Conservation (phyloP, 2,888 invertebrate species). For the Meteorus cinctellus region DNA sequence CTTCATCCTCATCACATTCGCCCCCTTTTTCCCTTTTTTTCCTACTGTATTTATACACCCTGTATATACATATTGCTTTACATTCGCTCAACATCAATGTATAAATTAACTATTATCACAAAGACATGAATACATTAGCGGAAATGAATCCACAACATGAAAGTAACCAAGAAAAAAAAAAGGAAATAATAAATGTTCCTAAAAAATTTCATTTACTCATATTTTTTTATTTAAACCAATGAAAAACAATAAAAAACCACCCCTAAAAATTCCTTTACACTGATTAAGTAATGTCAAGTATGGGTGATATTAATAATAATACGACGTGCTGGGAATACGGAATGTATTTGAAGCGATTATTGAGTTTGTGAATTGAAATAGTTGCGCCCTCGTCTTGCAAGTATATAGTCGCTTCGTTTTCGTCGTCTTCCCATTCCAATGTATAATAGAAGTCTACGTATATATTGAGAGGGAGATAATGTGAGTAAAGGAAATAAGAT, state of each 20-base stretch:
- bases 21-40: not conserved
- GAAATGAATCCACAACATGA: not conserved
- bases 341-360: conserved; percentile 35
- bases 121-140: no score
- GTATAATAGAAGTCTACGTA: not conserved
- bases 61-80: conserved; percentile 1
- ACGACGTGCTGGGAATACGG: not conserved
- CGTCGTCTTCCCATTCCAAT: conserved; percentile 6
- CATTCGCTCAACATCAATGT: not conserved
- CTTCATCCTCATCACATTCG: not conserved
- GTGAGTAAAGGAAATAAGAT: not conserved
- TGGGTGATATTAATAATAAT: not conserved
- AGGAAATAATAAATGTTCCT: not conserved
- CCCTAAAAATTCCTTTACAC: not conserved
- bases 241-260: not conserved
- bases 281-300: conserved; percentile 5
- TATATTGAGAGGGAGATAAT: conserved; percentile 12
- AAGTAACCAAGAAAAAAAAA: not conserved
- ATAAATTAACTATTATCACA: not conserved
- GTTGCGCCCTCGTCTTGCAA: conserved; percentile 12
- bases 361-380: conserved; percentile 39
- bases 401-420: not conserved
- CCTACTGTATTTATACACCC: not conserved
- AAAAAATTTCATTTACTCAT: not conserved
- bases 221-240: not conserved